Evolutionary conservation across 2,113 vertebrate species (phyloP).

Genomic region (Urocolius indicus): DNA sequence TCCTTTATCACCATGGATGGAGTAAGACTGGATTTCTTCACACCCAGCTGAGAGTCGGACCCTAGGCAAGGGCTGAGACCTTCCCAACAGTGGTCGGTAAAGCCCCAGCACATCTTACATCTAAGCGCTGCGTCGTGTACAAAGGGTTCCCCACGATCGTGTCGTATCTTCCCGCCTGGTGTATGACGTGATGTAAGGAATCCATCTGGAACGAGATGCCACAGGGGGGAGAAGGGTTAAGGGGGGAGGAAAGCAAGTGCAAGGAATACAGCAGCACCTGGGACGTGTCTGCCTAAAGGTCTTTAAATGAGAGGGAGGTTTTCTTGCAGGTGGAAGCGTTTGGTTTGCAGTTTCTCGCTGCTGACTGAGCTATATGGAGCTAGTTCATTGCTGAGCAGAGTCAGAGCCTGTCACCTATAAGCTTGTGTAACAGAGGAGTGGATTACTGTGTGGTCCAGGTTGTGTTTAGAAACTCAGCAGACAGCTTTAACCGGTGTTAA

Average conservation of each 20-base stretch:
- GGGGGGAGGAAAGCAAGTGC: too few species aligned
- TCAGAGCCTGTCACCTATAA: not conserved
- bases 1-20: too few species aligned
- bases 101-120: not conserved
- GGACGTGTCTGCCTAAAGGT: too few species aligned
- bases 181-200: constrained; percentile 69
- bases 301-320: not conserved
- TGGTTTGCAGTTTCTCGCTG: not conserved
- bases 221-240: not conserved
- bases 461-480: not conserved
- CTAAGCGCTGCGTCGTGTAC: constrained; percentile 61
- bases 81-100: too few species aligned
- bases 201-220: constrained; percentile 52
- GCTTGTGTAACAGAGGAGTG: not conserved
- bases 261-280: too few species aligned
- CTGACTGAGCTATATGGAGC: not conserved
- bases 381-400: not conserved
- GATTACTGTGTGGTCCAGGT: not conserved
- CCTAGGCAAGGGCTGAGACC: too few species aligned
- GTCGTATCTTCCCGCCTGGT: constrained; percentile 60
- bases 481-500: not conserved
- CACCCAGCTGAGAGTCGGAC: too few species aligned
- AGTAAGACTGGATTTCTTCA: too few species aligned
- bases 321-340: not conserved
- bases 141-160: constrained; percentile 62